Evolutionary conservation across 2,113 vertebrate genomes (phyloP).

Genomic region (Cisticola juncidis): DNA sequence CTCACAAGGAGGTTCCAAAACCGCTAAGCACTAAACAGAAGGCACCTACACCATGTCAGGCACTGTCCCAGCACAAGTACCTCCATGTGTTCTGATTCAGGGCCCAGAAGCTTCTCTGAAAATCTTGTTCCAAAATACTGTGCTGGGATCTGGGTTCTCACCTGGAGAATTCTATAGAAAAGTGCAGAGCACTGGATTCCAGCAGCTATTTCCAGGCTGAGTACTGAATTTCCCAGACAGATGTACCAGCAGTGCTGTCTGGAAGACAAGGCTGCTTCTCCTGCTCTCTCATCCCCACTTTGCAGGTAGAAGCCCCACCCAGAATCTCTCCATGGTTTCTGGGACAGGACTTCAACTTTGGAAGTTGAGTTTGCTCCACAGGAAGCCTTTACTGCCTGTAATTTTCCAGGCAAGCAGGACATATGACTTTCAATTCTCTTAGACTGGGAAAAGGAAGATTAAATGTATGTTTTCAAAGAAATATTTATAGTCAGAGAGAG

Average conservation of each 20-base stretch:
- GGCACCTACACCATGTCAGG: neutral
- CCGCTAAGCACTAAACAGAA: neutral
- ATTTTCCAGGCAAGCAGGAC: neutral
- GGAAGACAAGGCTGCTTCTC: neutral
- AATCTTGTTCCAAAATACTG: neutral
- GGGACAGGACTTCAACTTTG: neutral
- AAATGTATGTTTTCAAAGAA: neutral
- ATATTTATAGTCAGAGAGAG: neutral
- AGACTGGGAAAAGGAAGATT: neutral
- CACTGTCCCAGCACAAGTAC: neutral
- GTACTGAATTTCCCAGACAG: neutral
- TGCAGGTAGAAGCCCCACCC: neutral
- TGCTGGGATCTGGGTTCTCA: neutral
- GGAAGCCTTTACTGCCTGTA: neutral
- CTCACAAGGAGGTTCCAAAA: neutral
- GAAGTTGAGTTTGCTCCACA: neutral
- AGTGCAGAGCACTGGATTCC: neutral
- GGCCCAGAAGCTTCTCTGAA: neutral
- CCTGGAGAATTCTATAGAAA: neutral
- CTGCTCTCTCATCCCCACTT: neutral
- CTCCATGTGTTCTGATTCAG: neutral
- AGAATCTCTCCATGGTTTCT: neutral
- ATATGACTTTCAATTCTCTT: neutral
- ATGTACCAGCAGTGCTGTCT: neutral
- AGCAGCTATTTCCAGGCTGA: neutral